A percentile compares a stretch with the other conserved stretches of the same genome.
Evolutionary conservation across 2,888 invertebrate species (phyloP).

Genomic region (Aricia artaxerxes): DNA sequence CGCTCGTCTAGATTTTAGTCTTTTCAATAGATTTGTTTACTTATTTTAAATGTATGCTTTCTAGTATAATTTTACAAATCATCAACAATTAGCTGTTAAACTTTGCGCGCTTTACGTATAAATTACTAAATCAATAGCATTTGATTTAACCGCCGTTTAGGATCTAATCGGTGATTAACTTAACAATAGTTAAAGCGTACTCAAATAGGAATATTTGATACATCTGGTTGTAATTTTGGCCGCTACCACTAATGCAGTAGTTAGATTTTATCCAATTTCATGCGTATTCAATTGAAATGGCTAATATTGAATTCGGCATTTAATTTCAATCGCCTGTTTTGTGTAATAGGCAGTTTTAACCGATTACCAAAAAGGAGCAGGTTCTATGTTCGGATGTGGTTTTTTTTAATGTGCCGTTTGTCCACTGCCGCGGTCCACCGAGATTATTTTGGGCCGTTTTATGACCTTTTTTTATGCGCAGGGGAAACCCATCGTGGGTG

Average conservation of each 20-base stretch:
- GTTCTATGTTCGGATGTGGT: too few species aligned
- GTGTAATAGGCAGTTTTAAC: neutral
- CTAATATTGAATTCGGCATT: neutral
- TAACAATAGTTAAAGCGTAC: neutral
- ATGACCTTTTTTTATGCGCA: too few species aligned
- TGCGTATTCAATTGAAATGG: neutral
- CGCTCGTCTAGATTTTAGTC: too few species aligned
- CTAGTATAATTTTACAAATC: neutral
- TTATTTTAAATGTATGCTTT: too few species aligned
- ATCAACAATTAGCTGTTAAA: neutral
- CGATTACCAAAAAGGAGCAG: too few species aligned
- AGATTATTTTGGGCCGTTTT: too few species aligned
- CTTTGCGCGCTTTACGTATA: neutral
- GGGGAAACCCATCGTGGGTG: too few species aligned
- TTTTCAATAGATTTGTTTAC: neutral
- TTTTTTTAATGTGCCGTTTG: too few species aligned
- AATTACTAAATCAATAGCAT: neutral
- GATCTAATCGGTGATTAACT: neutral
- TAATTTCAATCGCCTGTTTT: neutral
- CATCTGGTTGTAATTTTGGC: neutral
- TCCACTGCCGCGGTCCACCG: too few species aligned
- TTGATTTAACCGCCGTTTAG: neutral
- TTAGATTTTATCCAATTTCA: conserved; percentile 11
- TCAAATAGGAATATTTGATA: neutral
- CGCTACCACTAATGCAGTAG: conserved; percentile 1